phyloP scores from a whole-genome alignment of 1,140 invertebrate species.

The Scylla paramamosain region DNA sequence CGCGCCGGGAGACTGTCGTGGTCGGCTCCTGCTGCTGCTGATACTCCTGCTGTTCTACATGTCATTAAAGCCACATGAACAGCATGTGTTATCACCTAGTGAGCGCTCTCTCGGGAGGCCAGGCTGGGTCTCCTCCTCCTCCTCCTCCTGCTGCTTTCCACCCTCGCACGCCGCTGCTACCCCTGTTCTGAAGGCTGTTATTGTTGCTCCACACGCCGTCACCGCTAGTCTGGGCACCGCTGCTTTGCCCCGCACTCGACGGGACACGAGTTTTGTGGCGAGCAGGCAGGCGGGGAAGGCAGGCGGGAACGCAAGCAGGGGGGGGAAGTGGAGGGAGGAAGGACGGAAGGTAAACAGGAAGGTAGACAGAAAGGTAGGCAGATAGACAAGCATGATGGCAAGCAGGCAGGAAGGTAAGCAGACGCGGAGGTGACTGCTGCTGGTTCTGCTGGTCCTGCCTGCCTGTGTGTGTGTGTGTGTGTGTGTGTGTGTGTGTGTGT shows the following conservation, averaged over 20 bases:
- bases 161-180: not conserved
- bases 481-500: not conserved
- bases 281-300: not conserved
- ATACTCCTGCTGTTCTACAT: slow-evolving; percentile 58
- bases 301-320: not conserved
- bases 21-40: slow-evolving; percentile 37
- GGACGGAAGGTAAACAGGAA: not conserved
- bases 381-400: not conserved
- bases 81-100: slow-evolving; percentile 27
- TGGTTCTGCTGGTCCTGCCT: not conserved
- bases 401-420: not conserved
- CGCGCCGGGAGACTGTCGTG: not conserved
- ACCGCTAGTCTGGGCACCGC: not conserved
- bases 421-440: not conserved
- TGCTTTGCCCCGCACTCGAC: not conserved
- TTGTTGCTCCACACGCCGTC: not conserved
- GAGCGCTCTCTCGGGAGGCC: not conserved
- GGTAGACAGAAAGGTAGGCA: not conserved
- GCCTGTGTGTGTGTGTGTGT: not conserved
- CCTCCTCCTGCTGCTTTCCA: not conserved
- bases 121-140: not conserved
- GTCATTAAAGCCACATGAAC: slow-evolving; percentile 49
- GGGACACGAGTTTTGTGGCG: not conserved
- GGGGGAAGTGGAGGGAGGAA: not conserved
- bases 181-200: not conserved